These are phyloP conservation scores for Tupiocoris notatus DNA, from an alignment of 2,888 invertebrate genomes.

Conservation along the genomic window DNA sequence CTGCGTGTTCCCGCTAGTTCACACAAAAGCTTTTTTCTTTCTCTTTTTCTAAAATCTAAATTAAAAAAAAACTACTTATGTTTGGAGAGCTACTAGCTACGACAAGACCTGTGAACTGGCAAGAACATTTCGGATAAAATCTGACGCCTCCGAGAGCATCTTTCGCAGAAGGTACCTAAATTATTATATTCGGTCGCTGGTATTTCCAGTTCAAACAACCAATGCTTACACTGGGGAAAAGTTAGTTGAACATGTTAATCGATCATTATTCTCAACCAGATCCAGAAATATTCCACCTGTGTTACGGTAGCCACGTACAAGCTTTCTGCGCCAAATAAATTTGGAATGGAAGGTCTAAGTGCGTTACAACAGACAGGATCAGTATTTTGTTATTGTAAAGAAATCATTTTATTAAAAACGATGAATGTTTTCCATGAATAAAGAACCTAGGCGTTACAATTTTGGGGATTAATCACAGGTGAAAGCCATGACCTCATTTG, in stretches of 20 bases:
- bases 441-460: background rate
- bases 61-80: too few relatives aligned
- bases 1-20: too few relatives aligned
- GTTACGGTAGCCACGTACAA: background rate
- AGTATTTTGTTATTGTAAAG: background rate
- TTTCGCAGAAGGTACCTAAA: too few relatives aligned
- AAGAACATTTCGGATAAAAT: too few relatives aligned
- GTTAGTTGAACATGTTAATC: background rate
- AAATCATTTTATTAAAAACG: background rate
- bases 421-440: background rate
- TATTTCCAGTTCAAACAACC: too few relatives aligned
- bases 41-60: too few relatives aligned
- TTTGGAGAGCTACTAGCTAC: too few relatives aligned
- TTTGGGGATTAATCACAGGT: constrained; percentile 30
- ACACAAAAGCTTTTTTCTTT: too few relatives aligned
- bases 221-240: background rate
- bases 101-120: too few relatives aligned
- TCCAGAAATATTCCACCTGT: background rate
- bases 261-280: background rate
- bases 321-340: background rate
- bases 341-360: background rate
- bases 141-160: too few relatives aligned
- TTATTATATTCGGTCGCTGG: too few relatives aligned
- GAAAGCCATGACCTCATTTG: constrained; percentile 13
- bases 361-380: background rate